Conservation (phyloP, 2,797 vertebrate species). For the Rhinella marina region DNA sequence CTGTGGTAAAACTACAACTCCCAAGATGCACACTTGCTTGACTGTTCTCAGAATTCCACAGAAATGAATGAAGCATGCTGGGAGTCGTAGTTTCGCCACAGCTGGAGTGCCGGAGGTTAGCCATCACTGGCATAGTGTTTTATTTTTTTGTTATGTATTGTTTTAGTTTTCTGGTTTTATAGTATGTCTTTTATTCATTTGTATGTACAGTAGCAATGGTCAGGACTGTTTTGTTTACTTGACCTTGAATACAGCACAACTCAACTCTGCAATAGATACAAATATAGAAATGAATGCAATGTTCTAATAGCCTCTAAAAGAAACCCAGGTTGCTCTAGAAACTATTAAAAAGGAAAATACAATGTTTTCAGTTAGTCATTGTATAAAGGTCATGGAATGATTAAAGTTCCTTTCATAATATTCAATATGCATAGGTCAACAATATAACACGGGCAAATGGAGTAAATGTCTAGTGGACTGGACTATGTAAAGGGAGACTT, state of each 20-base stretch:
- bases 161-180: neutral
- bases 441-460: neutral
- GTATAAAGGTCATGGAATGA: neutral
- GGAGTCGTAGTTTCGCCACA: too few species aligned
- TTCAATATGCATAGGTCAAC: neutral
- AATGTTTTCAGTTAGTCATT: too few species aligned
- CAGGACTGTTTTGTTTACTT: neutral
- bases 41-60: too few species aligned
- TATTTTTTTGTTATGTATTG: neutral
- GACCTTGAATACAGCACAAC: neutral
- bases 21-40: too few species aligned
- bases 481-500: too few species aligned
- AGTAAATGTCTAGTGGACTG: neutral
- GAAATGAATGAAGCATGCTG: too few species aligned
- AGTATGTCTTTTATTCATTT: neutral
- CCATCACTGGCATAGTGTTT: too few species aligned
- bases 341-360: neutral
- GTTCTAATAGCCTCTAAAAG: neutral
- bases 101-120: too few species aligned
- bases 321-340: neutral
- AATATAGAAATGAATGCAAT: neutral
- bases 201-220: neutral
- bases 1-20: too few species aligned
- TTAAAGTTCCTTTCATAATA: neutral
- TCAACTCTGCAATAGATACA: neutral